Evolutionary conservation across 1,140 invertebrate genomes (phyloP).

Genomic region (Helicoverpa zea): DNA sequence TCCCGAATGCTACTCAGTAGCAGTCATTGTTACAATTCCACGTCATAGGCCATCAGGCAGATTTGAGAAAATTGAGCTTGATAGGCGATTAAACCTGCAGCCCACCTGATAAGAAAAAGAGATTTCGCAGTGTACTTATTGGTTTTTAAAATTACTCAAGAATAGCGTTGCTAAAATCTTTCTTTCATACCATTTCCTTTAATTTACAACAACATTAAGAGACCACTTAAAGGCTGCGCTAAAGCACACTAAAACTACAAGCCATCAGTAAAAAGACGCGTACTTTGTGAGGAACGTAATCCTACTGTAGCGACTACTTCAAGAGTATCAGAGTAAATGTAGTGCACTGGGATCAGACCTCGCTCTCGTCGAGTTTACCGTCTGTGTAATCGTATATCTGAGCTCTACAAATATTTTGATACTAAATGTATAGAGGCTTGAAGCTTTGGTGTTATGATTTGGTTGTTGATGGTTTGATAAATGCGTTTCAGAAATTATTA

Average conservation of each 20-base stretch:
- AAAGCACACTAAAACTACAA: conserved; percentile 14
- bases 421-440: not conserved
- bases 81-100: too few species aligned
- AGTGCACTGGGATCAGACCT: conserved; percentile 39
- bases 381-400: conserved; percentile 41
- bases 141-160: too few species aligned
- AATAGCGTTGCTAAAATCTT: too few species aligned
- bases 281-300: conserved; percentile 31
- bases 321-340: conserved; percentile 46
- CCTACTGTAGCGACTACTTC: conserved; percentile 16
- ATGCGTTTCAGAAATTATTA: too few species aligned
- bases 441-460: not conserved
- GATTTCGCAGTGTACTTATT: too few species aligned
- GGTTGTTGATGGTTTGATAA: not conserved
- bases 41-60: too few species aligned
- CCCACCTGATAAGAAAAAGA: too few species aligned
- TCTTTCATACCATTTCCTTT: too few species aligned
- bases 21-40: too few species aligned
- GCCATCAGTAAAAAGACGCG: conserved; percentile 2
- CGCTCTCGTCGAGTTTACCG: conserved; percentile 26
- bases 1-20: too few species aligned
- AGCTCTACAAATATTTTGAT: conserved; percentile 32
- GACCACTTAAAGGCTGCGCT: not conserved
- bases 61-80: too few species aligned
- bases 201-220: not conserved